Conservation (phyloP, 2,797 vertebrate species). For the Enteromius radiatus region DNA sequence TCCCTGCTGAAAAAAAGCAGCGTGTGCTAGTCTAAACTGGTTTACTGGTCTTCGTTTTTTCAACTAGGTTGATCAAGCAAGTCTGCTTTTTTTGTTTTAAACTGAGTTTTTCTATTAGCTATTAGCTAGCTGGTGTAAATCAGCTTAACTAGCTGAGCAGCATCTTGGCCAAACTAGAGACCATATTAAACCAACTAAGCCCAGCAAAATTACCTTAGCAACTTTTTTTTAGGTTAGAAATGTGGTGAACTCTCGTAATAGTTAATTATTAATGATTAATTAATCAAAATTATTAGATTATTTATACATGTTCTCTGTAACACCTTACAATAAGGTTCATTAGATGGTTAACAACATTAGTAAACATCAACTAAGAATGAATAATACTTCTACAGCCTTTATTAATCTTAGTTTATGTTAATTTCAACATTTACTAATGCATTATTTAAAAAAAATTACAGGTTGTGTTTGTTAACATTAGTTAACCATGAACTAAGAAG, state of each 20-base stretch:
- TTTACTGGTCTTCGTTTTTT: not conserved
- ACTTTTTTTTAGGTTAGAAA: not conserved
- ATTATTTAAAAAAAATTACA: no score
- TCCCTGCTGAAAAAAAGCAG: not conserved
- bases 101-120: not conserved
- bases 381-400: no score
- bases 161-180: not conserved
- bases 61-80: not conserved
- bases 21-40: conserved; percentile 3
- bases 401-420: no score
- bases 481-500: no score
- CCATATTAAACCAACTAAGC: not conserved
- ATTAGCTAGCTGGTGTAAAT: not conserved
- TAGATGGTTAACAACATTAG: no score
- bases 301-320: not conserved
- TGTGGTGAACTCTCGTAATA: not conserved
- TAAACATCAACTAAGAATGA: no score
- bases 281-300: not conserved
- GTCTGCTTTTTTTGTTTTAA: not conserved
- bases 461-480: no score
- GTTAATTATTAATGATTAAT: not conserved
- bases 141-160: not conserved
- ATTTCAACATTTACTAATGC: no score
- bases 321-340: no score
- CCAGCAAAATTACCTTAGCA: not conserved